Evolutionary conservation across 2,888 invertebrate species (phyloP).

Genomic region (Latrodectus hesperus): DNA sequence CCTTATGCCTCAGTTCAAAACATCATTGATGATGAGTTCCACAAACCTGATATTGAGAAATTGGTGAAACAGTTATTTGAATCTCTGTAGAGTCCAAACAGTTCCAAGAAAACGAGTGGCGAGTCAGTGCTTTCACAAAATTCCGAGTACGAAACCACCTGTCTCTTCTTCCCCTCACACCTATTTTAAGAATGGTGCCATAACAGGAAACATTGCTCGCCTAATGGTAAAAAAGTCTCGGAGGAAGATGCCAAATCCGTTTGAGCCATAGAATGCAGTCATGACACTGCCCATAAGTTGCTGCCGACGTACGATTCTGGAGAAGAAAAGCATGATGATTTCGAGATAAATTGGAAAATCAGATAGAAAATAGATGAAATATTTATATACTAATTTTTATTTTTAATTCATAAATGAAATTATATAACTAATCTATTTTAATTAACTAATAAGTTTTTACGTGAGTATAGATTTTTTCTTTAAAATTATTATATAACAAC

Average conservation of each 20-base stretch:
- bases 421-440: too few species aligned
- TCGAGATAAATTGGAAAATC: constrained; percentile 35
- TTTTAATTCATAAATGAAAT: too few species aligned
- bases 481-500: too few species aligned
- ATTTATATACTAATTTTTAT: too few species aligned
- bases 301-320: constrained; percentile 8
- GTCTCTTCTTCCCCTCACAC: constrained; percentile 39
- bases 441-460: too few species aligned
- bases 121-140: constrained; percentile 46
- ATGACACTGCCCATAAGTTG: constrained; percentile 22
- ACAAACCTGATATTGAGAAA: constrained; percentile 70
- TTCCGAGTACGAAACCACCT: constrained; percentile 29
- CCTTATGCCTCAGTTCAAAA: constrained; percentile 39
- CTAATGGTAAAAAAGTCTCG: constrained; percentile 48
- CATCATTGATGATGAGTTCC: constrained; percentile 67
- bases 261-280: constrained; percentile 42
- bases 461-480: too few species aligned
- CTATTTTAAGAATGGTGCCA: constrained; percentile 48
- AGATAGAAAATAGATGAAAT: not conserved
- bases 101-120: constrained; percentile 35
- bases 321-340: constrained; percentile 31
- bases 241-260: constrained; percentile 52
- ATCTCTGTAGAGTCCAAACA: constrained; percentile 33
- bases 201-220: constrained; percentile 23
- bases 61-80: constrained; percentile 65